These are phyloP conservation scores for Schizopygopsis malacanthus DNA, from an alignment of 2,797 vertebrate species.

Conservation along the genomic window DNA sequence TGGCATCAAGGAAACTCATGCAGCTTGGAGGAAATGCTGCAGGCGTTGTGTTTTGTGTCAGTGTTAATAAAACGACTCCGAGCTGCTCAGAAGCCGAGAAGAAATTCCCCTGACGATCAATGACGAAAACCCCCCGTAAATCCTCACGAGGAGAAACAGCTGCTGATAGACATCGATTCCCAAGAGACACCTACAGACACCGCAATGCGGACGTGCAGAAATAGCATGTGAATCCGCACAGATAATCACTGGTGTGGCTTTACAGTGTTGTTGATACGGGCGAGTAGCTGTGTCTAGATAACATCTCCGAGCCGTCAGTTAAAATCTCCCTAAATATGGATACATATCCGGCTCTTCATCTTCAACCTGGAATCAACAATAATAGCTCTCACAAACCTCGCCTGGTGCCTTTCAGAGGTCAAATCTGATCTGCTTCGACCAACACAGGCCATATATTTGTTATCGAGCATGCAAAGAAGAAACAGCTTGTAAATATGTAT, in stretches of 20 bases:
- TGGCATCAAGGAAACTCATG: background rate
- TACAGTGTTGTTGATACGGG: background rate
- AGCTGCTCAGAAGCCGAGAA: background rate
- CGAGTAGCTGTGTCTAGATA: background rate
- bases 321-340: background rate
- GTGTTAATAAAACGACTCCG: background rate
- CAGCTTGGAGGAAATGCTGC: background rate
- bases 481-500: background rate
- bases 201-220: background rate
- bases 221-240: slow-evolving; percentile 7
- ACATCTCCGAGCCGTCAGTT: background rate
- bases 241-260: background rate
- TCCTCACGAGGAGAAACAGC: background rate
- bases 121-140: background rate
- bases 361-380: background rate
- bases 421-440: background rate
- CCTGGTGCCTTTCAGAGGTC: background rate
- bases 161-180: slow-evolving; percentile 2
- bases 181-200: background rate
- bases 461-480: background rate
- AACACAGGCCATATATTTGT: background rate
- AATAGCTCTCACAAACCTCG: background rate
- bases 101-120: slow-evolving; percentile 1
- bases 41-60: background rate
- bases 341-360: background rate